Conservation (phyloP, 2,113 vertebrate species). For the Aix galericulata region DNA sequence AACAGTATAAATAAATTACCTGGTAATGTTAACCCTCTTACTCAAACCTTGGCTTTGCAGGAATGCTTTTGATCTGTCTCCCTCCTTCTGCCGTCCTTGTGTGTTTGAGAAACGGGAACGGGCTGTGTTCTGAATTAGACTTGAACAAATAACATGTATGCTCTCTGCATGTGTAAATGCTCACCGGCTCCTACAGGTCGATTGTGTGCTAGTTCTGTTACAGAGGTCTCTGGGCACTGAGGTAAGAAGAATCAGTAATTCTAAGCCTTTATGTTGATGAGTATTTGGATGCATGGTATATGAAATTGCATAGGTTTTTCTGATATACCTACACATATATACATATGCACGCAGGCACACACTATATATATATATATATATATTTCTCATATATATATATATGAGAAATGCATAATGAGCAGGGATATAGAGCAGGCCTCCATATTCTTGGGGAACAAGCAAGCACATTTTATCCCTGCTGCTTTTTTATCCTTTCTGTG, state of each 20-base stretch:
- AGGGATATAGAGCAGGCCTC: background rate
- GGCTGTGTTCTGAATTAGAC: background rate
- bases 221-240: background rate
- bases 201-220: background rate
- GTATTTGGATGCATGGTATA: background rate
- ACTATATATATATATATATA: background rate
- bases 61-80: constrained; percentile 40
- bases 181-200: background rate
- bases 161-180: background rate
- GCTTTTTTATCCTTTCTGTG: background rate
- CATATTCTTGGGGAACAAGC: background rate
- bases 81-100: background rate
- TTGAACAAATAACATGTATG: background rate
- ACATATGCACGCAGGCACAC: too few species aligned
- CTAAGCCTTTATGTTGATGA: background rate
- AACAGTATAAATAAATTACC: constrained; percentile 42
- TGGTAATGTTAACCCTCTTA: constrained; percentile 19
- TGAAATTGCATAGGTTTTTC: background rate
- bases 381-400: too few species aligned
- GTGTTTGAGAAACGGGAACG: background rate
- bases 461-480: background rate
- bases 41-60: background rate
- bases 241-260: background rate
- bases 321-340: background rate
- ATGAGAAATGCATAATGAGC: background rate